Evolutionary conservation across 2,888 invertebrate genomes (phyloP).

Genomic region (Hirtodrosophila histrioides): DNA sequence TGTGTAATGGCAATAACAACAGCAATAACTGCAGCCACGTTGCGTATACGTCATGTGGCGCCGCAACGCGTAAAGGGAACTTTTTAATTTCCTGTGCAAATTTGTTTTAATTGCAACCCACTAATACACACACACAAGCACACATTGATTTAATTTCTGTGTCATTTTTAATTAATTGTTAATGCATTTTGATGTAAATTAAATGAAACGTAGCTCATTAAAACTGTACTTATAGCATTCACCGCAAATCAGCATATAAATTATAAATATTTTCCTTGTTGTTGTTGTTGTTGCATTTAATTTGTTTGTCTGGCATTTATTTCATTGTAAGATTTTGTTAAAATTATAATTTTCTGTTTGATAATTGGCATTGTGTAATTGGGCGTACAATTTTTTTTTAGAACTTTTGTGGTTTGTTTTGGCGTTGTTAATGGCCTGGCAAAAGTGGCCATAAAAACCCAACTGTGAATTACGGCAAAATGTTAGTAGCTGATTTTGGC

Average conservation of each 20-base stretch:
- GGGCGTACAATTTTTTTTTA: conserved; percentile 3
- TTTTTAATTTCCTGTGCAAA: conserved; percentile 60
- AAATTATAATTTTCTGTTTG: conserved; percentile 11
- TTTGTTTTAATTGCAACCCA: conserved; percentile 67
- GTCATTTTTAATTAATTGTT: conserved; percentile 65
- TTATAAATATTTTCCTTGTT: conserved; percentile 1
- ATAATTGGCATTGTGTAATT: conserved; percentile 4
- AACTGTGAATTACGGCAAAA: no score
- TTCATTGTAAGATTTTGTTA: conserved; percentile 14
- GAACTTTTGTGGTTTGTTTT: background rate
- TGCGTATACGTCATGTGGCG: conserved; percentile 75
- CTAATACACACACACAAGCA: conserved; percentile 5
- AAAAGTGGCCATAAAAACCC: conserved; percentile 1
- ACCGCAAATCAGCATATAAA: conserved; percentile 22
- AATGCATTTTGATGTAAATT: conserved; percentile 56
- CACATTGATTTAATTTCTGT: conserved; percentile 44
- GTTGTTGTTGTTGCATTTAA: conserved; percentile 9
- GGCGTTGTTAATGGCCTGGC: conserved; percentile 24
- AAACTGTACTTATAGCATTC: conserved; percentile 24
- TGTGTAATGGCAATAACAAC: conserved; percentile 14
- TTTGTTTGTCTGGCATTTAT: conserved; percentile 21
- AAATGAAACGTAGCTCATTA: conserved; percentile 56
- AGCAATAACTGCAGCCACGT: conserved; percentile 64
- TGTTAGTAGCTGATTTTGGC: no score
- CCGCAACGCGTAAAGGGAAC: conserved; percentile 36